These are phyloP conservation scores for Marronus borbonicus DNA, from an alignment of 2,888 invertebrate genomes.

Conservation along the genomic window DNA sequence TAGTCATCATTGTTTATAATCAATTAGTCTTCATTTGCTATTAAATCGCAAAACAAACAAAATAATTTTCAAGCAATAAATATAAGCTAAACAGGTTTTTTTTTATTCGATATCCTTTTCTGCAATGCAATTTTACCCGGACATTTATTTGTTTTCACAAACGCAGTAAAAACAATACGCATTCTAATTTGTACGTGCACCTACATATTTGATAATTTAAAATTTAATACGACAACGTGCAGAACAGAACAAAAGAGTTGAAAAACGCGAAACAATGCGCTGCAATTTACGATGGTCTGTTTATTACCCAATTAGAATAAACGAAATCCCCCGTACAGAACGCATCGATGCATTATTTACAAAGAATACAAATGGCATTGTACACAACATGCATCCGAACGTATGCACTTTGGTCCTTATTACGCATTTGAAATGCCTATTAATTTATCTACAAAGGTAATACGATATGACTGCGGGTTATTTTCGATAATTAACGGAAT, in stretches of 20 bases:
- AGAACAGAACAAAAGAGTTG: slow-evolving; percentile 14
- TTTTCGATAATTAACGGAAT: slow-evolving; percentile 50
- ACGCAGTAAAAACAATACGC: too few species aligned
- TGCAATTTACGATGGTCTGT: slow-evolving; percentile 10
- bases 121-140: too few species aligned
- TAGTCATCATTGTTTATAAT: too few species aligned
- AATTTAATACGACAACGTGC: slow-evolving; percentile 6
- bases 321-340: slow-evolving; percentile 14
- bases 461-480: slow-evolving; percentile 49
- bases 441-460: slow-evolving; percentile 52
- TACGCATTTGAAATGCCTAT: slow-evolving; percentile 51
- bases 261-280: slow-evolving; percentile 26
- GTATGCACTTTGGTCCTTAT: slow-evolving; percentile 1
- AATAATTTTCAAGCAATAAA: too few species aligned
- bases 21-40: too few species aligned
- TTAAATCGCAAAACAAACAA: too few species aligned
- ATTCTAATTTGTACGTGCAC: neutral
- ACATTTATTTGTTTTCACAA: too few species aligned
- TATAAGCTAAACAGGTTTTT: too few species aligned
- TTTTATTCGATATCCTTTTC: too few species aligned
- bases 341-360: slow-evolving; percentile 16
- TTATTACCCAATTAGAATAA: slow-evolving; percentile 24
- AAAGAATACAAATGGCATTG: slow-evolving; percentile 34
- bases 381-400: slow-evolving; percentile 11
- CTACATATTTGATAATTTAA: neutral